Evolutionary conservation across 2,797 vertebrate genomes (phyloP).

Genomic region (Urosaurus nigricauda): DNA sequence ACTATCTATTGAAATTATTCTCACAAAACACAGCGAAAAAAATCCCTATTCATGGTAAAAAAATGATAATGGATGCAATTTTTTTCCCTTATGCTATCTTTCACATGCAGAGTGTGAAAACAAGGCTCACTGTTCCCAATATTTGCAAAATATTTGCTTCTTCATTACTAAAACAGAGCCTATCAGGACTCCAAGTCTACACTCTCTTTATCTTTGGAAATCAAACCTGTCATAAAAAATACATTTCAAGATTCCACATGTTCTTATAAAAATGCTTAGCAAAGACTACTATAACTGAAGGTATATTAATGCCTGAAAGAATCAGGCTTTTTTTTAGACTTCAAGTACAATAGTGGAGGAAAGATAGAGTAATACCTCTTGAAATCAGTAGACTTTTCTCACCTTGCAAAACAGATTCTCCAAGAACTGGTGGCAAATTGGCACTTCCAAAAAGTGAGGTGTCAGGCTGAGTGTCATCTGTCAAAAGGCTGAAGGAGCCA

Average conservation of each 20-base stretch:
- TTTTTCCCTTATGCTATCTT: neutral
- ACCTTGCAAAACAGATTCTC: slow-evolving; percentile 76
- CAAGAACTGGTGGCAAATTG: slow-evolving; percentile 70
- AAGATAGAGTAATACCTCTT: neutral
- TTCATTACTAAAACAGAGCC: neutral
- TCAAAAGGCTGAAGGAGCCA: slow-evolving; percentile 76
- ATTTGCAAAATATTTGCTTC: neutral
- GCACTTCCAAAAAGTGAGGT: slow-evolving; percentile 69
- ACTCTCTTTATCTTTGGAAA: neutral
- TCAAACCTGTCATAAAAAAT: neutral
- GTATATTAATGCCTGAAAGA: neutral
- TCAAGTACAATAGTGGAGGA: neutral
- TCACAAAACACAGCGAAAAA: neutral
- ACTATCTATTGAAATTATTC: neutral
- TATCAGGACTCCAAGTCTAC: neutral
- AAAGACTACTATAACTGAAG: neutral
- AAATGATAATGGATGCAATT: neutral
- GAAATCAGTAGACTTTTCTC: neutral
- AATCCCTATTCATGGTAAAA: neutral
- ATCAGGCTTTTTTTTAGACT: neutral
- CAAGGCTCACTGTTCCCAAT: neutral
- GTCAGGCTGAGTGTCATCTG: slow-evolving; percentile 70
- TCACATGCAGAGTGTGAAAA: neutral
- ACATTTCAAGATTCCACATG: neutral
- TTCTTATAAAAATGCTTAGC: neutral